Base-by-base conservation (phyloP, 2,888 invertebrate species). In the Drosophila paracracens region DNA sequence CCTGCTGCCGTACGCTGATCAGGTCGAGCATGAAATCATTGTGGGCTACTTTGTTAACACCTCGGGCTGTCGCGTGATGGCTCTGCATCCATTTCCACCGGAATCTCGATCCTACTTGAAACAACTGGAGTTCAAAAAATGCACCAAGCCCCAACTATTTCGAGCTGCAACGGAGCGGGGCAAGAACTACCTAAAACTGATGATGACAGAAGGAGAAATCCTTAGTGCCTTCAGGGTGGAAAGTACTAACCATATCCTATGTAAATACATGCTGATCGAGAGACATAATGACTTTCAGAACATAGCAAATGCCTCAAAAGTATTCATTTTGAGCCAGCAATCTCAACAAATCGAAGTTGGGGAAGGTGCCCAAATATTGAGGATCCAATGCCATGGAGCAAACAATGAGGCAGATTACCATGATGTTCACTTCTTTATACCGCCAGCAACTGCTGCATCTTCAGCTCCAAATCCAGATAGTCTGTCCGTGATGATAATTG, bases 401-500 rank as follows among this genome's bases (percentile, higher is more conserved):
- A 18, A 25, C 4, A 21, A 65, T 8, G 2, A 7, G 2, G 56
- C 43, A 2, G 4, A 48, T 33, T 74, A 74, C 16, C 59, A 60
- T 6, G 74, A 74, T 57, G 74, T 74, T 16, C 68, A 59, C 18
- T 73, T 73, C 61, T 73, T 73, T 61, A 18, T 73, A 11, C 27
- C 36, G 1, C 6, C 31, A n/a, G 8, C 59, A n/a, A 4, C 16
- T 10, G 4, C 10, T n/a, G 8, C 8, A 10, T 0, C 33, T 7
- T 13, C 13, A 7, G 27, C 11, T 2, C 4, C 40, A 8, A 10
- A 6, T 3, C 16, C 46, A 5, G n/a, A 54, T 31, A 38, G n/a
- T 0, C 25, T 95, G 60, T 97, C 96, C 79, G 95, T 98, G 0
- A 94, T 98, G 60, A 94, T 98, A 38, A 93, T 98, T 70, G 98